Evolutionary conservation across 2,113 vertebrate genomes (phyloP).

Genomic region (Spea bombifrons): DNA sequence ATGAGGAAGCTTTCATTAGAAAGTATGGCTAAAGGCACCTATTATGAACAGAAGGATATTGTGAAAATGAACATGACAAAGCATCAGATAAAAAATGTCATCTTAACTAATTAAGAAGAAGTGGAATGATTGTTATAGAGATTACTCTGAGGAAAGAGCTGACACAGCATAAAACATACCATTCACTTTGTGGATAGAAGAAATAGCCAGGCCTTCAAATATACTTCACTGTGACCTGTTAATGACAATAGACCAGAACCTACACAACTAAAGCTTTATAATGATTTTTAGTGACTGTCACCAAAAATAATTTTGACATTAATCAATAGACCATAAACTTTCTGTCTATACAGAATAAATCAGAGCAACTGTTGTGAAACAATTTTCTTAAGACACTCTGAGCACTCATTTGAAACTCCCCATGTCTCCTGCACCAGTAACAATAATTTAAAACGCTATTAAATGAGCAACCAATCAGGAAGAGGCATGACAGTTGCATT

Average conservation of each 20-base stretch:
- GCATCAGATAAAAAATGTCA: conserved; percentile 50
- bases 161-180: conserved; percentile 6
- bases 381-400: too few species aligned
- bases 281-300: too few species aligned
- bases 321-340: too few species aligned
- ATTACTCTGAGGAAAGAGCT: conserved; percentile 41
- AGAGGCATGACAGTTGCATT: too few species aligned
- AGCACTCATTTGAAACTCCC: too few species aligned
- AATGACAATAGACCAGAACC: not conserved
- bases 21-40: conserved; percentile 56
- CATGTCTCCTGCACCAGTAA: too few species aligned
- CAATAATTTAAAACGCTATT: too few species aligned
- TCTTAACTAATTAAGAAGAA: conserved; percentile 51
- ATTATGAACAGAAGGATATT: conserved; percentile 54
- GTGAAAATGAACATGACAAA: conserved; percentile 51
- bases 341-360: too few species aligned
- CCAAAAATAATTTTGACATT: too few species aligned
- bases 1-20: conserved; percentile 62
- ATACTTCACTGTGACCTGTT: not conserved
- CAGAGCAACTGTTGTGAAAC: too few species aligned
- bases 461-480: too few species aligned
- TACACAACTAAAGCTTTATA: too few species aligned
- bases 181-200: conserved; percentile 28
- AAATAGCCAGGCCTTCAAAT: not conserved
- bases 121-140: conserved; percentile 42